Base-by-base conservation (phyloP, 2,888 invertebrate genomes). In the Busseola fusca region DNA sequence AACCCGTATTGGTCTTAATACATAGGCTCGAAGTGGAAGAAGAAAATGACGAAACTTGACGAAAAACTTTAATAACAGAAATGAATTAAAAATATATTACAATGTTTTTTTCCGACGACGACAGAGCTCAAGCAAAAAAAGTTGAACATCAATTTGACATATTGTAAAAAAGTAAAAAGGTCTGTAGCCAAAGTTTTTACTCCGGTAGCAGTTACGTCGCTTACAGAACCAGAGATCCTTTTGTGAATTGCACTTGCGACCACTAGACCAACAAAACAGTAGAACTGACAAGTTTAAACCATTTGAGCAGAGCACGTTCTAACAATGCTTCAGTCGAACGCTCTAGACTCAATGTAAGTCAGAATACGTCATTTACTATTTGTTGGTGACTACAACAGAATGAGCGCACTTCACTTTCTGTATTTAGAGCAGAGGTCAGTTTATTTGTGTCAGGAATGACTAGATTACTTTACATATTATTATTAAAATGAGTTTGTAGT, bases 371-470 rank as follows among this genome's bases (percentile, higher is more conserved):
- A 62, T 60, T 37, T 57, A 60, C 34, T 64, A 52, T 56, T 40
- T 34, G 60, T 64, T 27, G 37, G n/a, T 30, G 30, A 57, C 37
- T n/a, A 18, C 27, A 27, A 25, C 6, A 30, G 30, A 78, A 71
- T 64, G 59, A 48, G 78, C 12, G 27, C 78, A 48, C 14, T 74
- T 60, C 64, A 64, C 50, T 57, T 50, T 34, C 37, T 71, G 71
- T 64, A 71, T 71, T 75, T 64, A 64, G 60, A 63, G n/a, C 64
- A 64, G 9, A 34, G 37, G 48, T 77, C 76, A 54, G 18, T 52
- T 14, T 45, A 67, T 50, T 75, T 68, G 25, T 54, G 58, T 37
- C 58, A 67, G 7, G 42, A 54, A 37, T 73, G 6, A 60, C 42
- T 42, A 42, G 42, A 42, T 27, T 45, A 9, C 10, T 9, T 48